Evolutionary conservation across 2,888 invertebrate genomes (phyloP), one percentile per base, ranked within the genome.

Genomic region (Epinotia bilunana): DNA sequence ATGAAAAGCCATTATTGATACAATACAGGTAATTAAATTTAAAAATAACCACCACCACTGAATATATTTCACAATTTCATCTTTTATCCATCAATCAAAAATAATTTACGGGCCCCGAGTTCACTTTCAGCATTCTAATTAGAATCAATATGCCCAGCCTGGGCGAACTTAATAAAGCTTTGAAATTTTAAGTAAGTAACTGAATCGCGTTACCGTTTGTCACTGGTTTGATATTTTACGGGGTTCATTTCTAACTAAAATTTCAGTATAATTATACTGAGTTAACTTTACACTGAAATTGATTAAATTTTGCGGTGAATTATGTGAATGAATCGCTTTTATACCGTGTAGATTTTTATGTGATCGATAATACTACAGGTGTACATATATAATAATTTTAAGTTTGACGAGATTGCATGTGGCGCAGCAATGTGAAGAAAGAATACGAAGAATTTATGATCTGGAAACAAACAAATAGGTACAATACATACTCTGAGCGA

Each of bases 361-460:
- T 46, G n/a, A n/a, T 57, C 12, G 4, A 20, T 20, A 0, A 20
- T 57, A 3, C 20, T 20, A 20, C 11, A 33, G 1, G 53, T 53
- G 16, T n/a, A 53, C 4, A 16, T 64, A 16, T n/a, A 6, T 33
- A 13, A 53, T 33, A 20, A 13, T 63, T 55, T 39, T 78, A 77
- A 33, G 46, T 60, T 78, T 87, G 83, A 58, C 83, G 84, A 23
- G 84, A 76, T 76, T 91, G 88, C 86, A 91, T 86, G 69, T 91
- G 80, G n/a, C 88, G 85, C 12, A 91, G 81, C 55, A 92, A 78
- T 68, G 90, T 89, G 76, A 88, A 91, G 77, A 90, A 89, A 1
- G 92, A 92, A 78, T 91, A 91, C 1, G 91, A 86, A 2, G 91
- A 85, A 77, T 91, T 91, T 81, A 91, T 90, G 71, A 91, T 89